Conservation (phyloP, 2,113 vertebrate species). For the Cyphomyrus plagiostoma region DNA sequence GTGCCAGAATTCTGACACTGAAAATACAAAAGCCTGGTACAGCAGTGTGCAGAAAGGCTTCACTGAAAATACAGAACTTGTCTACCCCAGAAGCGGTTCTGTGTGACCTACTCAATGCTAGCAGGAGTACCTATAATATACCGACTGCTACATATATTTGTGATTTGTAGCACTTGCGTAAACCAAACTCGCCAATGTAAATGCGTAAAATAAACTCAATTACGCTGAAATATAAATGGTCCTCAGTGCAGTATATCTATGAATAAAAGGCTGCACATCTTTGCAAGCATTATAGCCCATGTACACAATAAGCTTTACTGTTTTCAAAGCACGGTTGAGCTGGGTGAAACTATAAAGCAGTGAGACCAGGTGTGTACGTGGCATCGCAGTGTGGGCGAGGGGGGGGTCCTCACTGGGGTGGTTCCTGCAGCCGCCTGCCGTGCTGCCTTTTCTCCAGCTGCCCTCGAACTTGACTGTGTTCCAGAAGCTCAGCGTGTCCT, state of each 20-base stretch:
- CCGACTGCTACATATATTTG: neutral
- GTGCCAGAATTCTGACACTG: neutral
- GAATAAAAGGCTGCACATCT: neutral
- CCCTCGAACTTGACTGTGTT: slow-evolving; percentile 66
- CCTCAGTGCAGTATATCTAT: neutral
- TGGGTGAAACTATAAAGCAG: neutral
- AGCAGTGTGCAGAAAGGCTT: neutral
- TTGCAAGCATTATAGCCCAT: neutral
- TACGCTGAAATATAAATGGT: neutral
- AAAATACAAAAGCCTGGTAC: neutral
- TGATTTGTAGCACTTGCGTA: neutral
- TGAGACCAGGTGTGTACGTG: neutral
- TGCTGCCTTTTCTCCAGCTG: slow-evolving; percentile 70
- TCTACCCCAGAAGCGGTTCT: neutral
- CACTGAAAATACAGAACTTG: neutral
- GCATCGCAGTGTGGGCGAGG: neutral
- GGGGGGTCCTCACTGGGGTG: slow-evolving; percentile 53
- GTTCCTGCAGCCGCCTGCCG: slow-evolving; percentile 75
- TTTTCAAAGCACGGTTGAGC: neutral
- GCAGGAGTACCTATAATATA: neutral
- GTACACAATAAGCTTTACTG: neutral
- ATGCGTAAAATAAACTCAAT: neutral
- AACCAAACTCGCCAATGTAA: neutral
- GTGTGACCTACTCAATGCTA: neutral
- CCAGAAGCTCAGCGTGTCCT: slow-evolving; percentile 57